These are phyloP conservation scores for Dysmachus trigonus DNA, from an alignment of 2,888 invertebrate genomes.

Conservation along the genomic window DNA sequence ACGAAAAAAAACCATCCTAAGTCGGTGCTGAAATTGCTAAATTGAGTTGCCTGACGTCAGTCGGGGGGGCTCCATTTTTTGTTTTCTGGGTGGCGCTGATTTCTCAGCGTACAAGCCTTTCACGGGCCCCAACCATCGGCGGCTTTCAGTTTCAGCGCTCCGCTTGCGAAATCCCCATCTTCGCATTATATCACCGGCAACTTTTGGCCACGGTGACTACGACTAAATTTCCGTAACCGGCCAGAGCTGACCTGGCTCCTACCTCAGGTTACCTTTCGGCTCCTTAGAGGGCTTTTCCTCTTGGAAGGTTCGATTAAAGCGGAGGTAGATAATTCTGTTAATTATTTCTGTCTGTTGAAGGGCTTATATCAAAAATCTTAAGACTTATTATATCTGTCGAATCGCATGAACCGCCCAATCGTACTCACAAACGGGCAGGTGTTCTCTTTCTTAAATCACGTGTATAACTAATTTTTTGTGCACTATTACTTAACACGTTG, in stretches of 20 bases:
- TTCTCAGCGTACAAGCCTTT: not conserved
- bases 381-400: not conserved
- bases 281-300: not conserved
- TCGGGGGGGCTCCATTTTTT: not conserved
- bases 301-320: not conserved
- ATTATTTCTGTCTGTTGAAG: not conserved
- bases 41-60: conserved; percentile 32
- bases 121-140: not conserved
- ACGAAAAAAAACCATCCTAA: not conserved
- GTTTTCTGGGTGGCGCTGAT: conserved; percentile 6
- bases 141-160: not conserved
- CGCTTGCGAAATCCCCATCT: conserved; percentile 10
- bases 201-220: not conserved
- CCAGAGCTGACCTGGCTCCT: not conserved
- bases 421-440: too few relatives aligned
- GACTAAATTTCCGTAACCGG: not conserved
- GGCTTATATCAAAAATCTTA: not conserved
- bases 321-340: not conserved
- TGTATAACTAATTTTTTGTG: too few relatives aligned
- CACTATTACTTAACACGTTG: too few relatives aligned
- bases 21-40: conserved; percentile 22
- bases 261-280: not conserved
- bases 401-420: too few relatives aligned
- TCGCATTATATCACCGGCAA: not conserved
- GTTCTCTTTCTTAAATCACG: too few relatives aligned